Evolutionary conservation across 2,113 vertebrate genomes (phyloP), one percentile per base, ranked within the genome.

Genomic region (Octodon degus): DNA sequence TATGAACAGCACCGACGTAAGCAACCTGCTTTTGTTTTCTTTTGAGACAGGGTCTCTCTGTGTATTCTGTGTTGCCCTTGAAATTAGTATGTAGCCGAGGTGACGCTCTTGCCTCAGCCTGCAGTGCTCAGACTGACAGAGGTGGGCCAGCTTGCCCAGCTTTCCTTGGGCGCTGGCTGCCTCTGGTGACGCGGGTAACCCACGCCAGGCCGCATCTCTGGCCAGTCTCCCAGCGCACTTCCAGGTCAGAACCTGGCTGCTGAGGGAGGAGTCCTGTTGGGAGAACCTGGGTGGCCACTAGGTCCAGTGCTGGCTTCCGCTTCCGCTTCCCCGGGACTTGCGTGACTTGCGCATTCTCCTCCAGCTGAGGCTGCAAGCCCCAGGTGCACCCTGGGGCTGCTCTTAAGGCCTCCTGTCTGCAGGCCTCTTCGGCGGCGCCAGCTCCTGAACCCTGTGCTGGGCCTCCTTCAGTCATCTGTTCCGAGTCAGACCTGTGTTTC

Each of bases 191-290:
- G 0, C 6, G 82, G 32, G 32, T 34, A 50, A 60, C 14, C 1
- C 47, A 17, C 53, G n/a, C 11, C 77, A 70, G 27, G 43, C n/a
- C 2, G 16, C 67, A 16, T 10, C 1, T 1, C 63, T 37, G 50
- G 17, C 47, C 55, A 14, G 77, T 58, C 60, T 16, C 58, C 62
- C 77, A 47, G n/a, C 25, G 16, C 34, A 14, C n/a, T 7, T 58
- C 34, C 8, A 8, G 2, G 11, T 2, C 4, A 32, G 19, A 32
- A 16, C 0, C 6, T 2, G 63, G 50, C 32, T 63, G 13, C 25
- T 16, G 37, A 67, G 16, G 17, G 34, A 27, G 55, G 37, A 58
- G 2, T 2, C 12, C 0, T 0, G 0, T 12, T 6, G 4, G 30
- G 79, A 84, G 34, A 65, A 4, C 24, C 65, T 74, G 40, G 40